Evolutionary conservation across 2,888 invertebrate genomes (phyloP).

Genomic region (Melanchra persicariae): DNA sequence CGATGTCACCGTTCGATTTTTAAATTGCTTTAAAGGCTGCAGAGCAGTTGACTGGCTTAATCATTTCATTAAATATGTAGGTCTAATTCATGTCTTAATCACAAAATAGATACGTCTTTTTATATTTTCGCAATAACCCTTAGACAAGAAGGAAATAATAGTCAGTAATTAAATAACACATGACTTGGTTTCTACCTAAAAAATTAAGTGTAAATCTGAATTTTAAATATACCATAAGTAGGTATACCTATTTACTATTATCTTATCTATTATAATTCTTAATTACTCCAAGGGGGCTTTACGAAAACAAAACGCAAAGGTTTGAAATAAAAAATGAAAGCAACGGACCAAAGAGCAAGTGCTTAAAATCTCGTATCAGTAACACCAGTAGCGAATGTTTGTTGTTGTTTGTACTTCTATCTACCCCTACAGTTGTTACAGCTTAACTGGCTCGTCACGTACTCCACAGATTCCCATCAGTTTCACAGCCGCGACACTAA

Average conservation of each 20-base stretch:
- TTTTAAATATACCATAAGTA: too few species aligned
- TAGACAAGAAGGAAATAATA: not conserved
- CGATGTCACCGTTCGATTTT: conserved; percentile 8
- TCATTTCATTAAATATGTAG: not conserved
- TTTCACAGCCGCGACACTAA: conserved; percentile 4
- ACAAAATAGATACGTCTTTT: not conserved
- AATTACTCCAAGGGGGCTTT: not conserved
- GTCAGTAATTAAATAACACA: not conserved
- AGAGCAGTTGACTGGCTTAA: not conserved
- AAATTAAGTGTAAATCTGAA: too few species aligned
- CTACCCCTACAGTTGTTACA: not conserved
- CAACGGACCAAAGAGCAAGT: not conserved
- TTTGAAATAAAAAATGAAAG: not conserved
- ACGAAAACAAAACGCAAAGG: not conserved
- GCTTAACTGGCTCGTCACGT: conserved; percentile 22
- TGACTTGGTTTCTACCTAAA: too few species aligned
- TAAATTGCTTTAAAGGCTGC: not conserved
- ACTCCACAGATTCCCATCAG: conserved; percentile 17
- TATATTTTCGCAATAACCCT: not conserved
- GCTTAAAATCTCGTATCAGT: not conserved
- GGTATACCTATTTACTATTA: too few species aligned
- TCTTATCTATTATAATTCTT: too few species aligned
- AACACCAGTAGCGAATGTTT: not conserved
- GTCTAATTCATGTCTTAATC: not conserved
- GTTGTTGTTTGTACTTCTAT: not conserved